Evolutionary conservation across 2,113 vertebrate species (phyloP).

Genomic region (Typhlomys cinereus): DNA sequence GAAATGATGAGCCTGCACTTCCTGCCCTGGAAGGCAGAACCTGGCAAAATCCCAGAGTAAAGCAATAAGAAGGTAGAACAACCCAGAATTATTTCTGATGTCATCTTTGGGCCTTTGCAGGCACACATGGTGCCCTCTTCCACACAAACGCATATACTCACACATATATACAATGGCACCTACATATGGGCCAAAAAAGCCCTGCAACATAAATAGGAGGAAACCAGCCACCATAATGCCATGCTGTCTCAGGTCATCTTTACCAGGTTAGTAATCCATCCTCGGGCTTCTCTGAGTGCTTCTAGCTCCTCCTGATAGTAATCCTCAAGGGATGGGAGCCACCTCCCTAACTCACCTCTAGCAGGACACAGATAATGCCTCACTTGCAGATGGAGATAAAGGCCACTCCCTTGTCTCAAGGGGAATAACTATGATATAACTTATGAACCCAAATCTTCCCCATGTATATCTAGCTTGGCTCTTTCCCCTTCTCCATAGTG

Average conservation of each 20-base stretch:
- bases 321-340: not conserved
- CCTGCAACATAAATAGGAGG: not conserved
- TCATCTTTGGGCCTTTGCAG: no score
- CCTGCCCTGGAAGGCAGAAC: no score
- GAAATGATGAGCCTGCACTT: no score
- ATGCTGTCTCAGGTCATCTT: not conserved
- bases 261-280: not conserved
- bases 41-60: no score
- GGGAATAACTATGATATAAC: not conserved
- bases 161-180: no score
- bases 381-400: not conserved
- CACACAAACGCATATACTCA: no score
- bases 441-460: not conserved
- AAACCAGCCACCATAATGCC: not conserved
- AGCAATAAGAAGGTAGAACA: no score
- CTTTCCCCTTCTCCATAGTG: not conserved
- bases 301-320: not conserved
- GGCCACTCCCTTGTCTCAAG: not conserved
- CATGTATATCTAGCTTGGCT: not conserved
- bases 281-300: not conserved
- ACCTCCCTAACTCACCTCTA: not conserved
- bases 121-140: no score
- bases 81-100: no score
- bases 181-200: no score
- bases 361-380: not conserved